Evolutionary conservation across 2,888 invertebrate species (phyloP), one percentile per base, ranked within the genome.

Genomic region (Aspidiotus destructor): DNA sequence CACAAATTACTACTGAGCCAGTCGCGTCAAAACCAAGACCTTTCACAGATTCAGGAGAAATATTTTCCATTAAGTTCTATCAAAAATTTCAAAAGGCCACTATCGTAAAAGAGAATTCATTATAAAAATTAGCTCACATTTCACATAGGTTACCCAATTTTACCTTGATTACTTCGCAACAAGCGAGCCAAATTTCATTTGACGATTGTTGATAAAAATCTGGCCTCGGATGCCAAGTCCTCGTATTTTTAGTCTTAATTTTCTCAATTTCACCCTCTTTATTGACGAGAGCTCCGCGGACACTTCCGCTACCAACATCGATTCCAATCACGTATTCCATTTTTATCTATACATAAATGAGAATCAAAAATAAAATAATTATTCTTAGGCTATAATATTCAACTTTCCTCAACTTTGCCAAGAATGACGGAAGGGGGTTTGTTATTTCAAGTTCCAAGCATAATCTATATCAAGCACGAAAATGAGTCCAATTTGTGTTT

Each of bases 21-120:
- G 96, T 97, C 15, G 95, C 96, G 81, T 94, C 95, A 80, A 96
- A 96, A 7, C 95, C 94, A 73, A 97, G 85, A 15, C 93, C 93
- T 79, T 84, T 86, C 13, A 93, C 82, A n/a, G 42, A 16, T n/a
- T 11, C 55, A 11, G 68, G 68, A 40, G 68, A 68, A 68, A 68
- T 41, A 41, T 53, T 60, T 48, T 8, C 41, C n/a, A 60, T 68
- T 40, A 68, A n/a, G 15, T 60, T 48, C 68, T 68, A n/a, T 40
- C 44, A 60, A 57, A 40, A n/a, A 52, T 15, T n/a, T 15, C 28
- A 28, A 28, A 28, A 28, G 28, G 28, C 28, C 28, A 28, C 28
- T 13, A 28, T n/a, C 41, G 40, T 7, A 57, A 58, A 2, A 13
- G 6, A 54, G 8, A 41, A 17, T 16, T 44, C n/a, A 17, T n/a